Conservation (phyloP, 2,797 vertebrate genomes). For the Micromesistius poutassou region DNA sequence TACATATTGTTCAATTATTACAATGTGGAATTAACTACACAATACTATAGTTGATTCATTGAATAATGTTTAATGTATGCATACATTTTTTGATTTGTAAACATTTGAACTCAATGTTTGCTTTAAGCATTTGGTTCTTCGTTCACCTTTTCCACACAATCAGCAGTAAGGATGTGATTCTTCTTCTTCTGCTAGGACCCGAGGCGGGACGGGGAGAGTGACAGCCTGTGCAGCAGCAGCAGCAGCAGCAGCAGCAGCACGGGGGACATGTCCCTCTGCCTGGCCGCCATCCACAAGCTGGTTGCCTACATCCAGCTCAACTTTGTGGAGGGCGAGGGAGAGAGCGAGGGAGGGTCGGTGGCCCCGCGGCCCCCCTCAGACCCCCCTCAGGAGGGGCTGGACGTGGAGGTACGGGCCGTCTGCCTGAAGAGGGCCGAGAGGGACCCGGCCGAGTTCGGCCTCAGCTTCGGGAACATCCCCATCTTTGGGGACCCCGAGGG, state of each 20-base stretch:
- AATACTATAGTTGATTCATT: not conserved
- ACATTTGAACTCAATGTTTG: not conserved
- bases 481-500: constrained; percentile 90
- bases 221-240: constrained; percentile 58
- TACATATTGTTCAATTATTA: not conserved
- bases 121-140: not conserved
- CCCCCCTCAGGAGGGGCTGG: constrained; percentile 49
- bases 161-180: not conserved
- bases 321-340: constrained; percentile 77
- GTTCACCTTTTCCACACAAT: no score
- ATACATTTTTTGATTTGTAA: not conserved
- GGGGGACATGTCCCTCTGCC: constrained; percentile 69
- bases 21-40: not conserved
- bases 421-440: constrained; percentile 77
- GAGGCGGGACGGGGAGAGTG: constrained; percentile 52
- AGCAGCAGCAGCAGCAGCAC: constrained; percentile 31
- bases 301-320: constrained; percentile 93
- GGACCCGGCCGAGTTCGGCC: constrained; percentile 79
- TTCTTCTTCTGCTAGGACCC: constrained; percentile 21
- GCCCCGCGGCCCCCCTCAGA: not conserved
- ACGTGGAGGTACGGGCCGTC: constrained; percentile 84
- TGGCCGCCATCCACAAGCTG: constrained; percentile 86
- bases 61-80: not conserved
- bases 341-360: constrained; percentile 59
- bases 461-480: constrained; percentile 94